Base-by-base conservation (phyloP, 2,888 invertebrate species). In the Cyaniris semiargus region DNA sequence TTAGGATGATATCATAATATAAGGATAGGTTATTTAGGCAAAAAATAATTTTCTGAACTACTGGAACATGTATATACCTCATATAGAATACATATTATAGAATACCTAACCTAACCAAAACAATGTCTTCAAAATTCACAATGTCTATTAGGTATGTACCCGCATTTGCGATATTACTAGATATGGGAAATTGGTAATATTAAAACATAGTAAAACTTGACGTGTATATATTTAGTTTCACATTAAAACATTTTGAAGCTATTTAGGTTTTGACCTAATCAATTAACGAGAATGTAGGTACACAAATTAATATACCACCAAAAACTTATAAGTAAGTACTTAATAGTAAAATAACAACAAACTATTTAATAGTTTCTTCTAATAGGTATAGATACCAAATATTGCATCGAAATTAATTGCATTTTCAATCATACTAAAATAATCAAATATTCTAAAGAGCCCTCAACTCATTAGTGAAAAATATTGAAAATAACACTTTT, bases 191-290 rank as follows among this genome's bases (percentile, higher is more conserved):
- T 66, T 31, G 15, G 27, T 15, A 15, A 66, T 13, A 66, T 27
- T 66, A 66, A 81, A 81, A 80, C 82, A 79, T 76, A 80, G 79
- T 75, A 77, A 78, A 80, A 83, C 81, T 85, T 86, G 85, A 88
- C 85, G 84, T 88, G 85, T 87, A 86, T 85, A 86, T 87, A 84
- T 87, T 87, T 89, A 84, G 87, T 87, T 88, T 83, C 87, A 90
- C 88, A 90, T 87, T 87, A 86, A 89, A 90, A 89, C 85, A 86
- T 86, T 85, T 85, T 85, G 82, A 89, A 88, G 87, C 88, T 89
- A 87, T 86, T 81, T 86, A 84, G 82, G 81, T 86, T 84, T 84
- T 84, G 85, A 81, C 78, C 84, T 86, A 86, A 84, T 85, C 83
- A 87, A 85, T 85, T 84, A 88, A 88, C 84, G 85, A 85, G 82